A percentile compares a stretch with the other conserved stretches of the same genome.
phyloP scores from a whole-genome alignment of 30 jellyfish, hydroid and myxozoan species.

The Clytia hemisphaerica region DNA sequence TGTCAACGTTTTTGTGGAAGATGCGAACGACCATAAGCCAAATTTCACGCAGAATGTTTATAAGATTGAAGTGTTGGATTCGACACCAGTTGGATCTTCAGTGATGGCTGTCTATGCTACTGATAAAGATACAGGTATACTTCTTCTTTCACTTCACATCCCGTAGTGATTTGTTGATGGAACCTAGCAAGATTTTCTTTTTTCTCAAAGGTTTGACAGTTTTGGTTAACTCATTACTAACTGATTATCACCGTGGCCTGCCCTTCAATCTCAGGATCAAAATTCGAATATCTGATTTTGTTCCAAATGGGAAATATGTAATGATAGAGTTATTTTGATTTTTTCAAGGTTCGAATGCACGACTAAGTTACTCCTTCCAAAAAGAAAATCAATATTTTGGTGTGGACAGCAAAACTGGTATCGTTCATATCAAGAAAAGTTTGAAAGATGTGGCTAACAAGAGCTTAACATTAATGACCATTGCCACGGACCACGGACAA shows the following conservation, averaged over 20 bases:
- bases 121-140: slow-evolving; percentile 51
- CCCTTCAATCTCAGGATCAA: too few species aligned
- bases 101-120: slow-evolving; percentile 48
- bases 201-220: too few species aligned
- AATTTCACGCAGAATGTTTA: slow-evolving; percentile 38
- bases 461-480: slow-evolving; percentile 7
- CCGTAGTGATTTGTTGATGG: too few species aligned
- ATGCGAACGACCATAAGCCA: slow-evolving; percentile 80
- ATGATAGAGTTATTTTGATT: background rate
- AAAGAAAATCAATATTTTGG: background rate
- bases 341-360: slow-evolving; percentile 11
- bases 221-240: too few species aligned
- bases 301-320: too few species aligned
- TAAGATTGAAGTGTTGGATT: slow-evolving; percentile 39
- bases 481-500: slow-evolving; percentile 15
- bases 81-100: slow-evolving; percentile 30
- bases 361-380: background rate
- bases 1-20: slow-evolving; percentile 53
- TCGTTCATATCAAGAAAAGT: slow-evolving; percentile 6
- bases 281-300: too few species aligned
- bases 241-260: too few species aligned
- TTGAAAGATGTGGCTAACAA: slow-evolving; percentile 1
- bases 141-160: too few species aligned
- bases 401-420: slow-evolving; percentile 10
- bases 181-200: too few species aligned